Percentiles rank a stretch among this genome's conserved stretches.
Evolutionary conservation across 1,140 invertebrate genomes (phyloP).

Genomic region (Oreohelix idahoensis): DNA sequence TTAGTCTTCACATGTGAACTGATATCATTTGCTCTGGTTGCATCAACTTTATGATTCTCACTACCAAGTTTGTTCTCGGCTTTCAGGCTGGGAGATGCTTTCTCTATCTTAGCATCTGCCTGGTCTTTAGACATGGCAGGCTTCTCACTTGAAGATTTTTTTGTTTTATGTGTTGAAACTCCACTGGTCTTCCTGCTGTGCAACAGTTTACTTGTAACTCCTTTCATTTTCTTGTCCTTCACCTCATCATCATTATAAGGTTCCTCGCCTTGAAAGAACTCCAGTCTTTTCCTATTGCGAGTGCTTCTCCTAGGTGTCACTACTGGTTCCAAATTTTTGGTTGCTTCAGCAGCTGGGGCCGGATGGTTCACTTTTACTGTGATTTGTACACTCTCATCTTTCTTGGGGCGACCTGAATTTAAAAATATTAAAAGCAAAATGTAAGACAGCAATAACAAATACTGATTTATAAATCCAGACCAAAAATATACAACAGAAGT

Average conservation of each 20-base stretch:
- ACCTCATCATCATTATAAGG: neutral
- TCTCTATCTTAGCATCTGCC: neutral
- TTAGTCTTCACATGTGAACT: neutral
- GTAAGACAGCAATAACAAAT: no score
- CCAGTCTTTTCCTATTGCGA: slow-evolving; percentile 22
- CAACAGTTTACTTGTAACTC: neutral
- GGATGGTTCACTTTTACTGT: neutral
- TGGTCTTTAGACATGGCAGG: neutral
- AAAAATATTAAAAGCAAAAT: neutral
- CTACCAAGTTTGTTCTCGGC: neutral
- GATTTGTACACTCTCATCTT: neutral
- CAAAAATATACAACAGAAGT: no score
- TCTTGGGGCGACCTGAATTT: neutral
- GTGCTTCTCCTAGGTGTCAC: slow-evolving; percentile 10
- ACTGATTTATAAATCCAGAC: no score
- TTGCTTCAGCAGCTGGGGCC: neutral
- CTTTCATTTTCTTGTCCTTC: neutral
- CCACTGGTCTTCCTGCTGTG: neutral
- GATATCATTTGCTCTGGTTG: neutral
- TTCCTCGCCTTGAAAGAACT: slow-evolving; percentile 5
- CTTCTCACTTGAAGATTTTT: neutral
- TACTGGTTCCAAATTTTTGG: neutral
- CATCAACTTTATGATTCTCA: neutral
- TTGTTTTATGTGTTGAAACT: neutral
- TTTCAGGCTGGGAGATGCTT: neutral